Evolutionary conservation across 2,888 invertebrate species (phyloP), one percentile per base, ranked within the genome.

Genomic region (Eurytoma adleriae): DNA sequence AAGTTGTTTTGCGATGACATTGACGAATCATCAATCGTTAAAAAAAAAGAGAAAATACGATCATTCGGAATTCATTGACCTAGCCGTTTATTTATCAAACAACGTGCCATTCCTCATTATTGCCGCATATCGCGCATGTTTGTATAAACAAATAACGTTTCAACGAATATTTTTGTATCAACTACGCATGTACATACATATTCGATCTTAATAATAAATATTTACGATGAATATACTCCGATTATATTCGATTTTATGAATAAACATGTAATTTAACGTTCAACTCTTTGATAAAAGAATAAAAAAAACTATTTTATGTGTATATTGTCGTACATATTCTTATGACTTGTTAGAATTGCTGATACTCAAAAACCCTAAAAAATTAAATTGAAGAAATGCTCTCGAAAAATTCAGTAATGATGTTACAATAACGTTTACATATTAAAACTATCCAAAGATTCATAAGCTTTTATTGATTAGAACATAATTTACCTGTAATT

Each of bases 271-370:
- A 40, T 64, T 62, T 59, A 75, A 72, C 54, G 27, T 80, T 77
- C 48, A 69, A 57, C 56, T 73, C 73, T 78, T 80, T 80, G 78
- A 81, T 81, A 78, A 81, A 81, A 81, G 81, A 78, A 74, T 75
- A 81, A 81, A 81, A 78, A 78, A 74, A 72, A 67, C 70, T 78
- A 75, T 78, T 78, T 81, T 81, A 75, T 73, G 70, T 81, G 71
- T 72, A 80, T 72, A 76, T 80, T 80, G 70, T 76, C 70, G 75
- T 81, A 67, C 57, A 75, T 67, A 74, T 71, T 78, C 61, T 50
- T 14, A 59, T 59, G 59, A 70, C 40, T 70, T 64, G 66, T 70
- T 81, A 72, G 69, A 74, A 74, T 59, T 40, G 59, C 12, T 18
- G 24, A 56, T 75, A 67, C 56, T 74, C 69, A 74, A 78, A 64